phyloP scores from a whole-genome alignment of 2,888 invertebrate genomes.

The Anodontia alba region DNA sequence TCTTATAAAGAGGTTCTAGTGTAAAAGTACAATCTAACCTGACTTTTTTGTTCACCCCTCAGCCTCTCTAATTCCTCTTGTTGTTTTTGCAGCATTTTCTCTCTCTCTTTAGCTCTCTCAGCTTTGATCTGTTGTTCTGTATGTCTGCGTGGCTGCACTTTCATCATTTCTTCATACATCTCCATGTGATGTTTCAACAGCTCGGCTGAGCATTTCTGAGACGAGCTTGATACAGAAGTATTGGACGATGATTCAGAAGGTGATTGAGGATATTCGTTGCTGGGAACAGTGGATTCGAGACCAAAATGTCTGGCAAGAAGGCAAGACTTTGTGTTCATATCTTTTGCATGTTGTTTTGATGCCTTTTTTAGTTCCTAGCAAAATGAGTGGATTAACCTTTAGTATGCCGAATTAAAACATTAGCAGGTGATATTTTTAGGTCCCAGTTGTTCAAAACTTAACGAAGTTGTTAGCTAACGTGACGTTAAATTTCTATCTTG shows the following conservation, averaged over 20 bases:
- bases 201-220: neutral
- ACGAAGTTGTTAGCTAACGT: too few relatives aligned
- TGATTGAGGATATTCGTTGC: neutral
- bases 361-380: neutral
- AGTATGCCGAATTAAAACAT: too few relatives aligned
- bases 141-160: conserved; percentile 57
- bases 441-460: too few relatives aligned
- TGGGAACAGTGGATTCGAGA: neutral
- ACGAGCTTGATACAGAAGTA: neutral
- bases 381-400: too few relatives aligned
- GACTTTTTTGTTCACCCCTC: conserved; percentile 25
- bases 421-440: too few relatives aligned
- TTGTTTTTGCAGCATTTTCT: conserved; percentile 34
- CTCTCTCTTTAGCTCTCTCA: conserved; percentile 39
- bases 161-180: conserved; percentile 58
- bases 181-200: conserved; percentile 42
- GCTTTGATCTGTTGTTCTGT: conserved; percentile 59
- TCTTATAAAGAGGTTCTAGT: too few relatives aligned
- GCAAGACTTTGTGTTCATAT: conserved; percentile 12
- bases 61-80: conserved; percentile 50
- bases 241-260: neutral
- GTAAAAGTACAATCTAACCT: too few relatives aligned
- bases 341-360: neutral
- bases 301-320: conserved; percentile 20
- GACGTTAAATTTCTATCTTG: too few relatives aligned